Evolutionary conservation across 2,113 vertebrate species (phyloP), one percentile per base, ranked within the genome.

Genomic region (Acanthochromis polyacanthus): DNA sequence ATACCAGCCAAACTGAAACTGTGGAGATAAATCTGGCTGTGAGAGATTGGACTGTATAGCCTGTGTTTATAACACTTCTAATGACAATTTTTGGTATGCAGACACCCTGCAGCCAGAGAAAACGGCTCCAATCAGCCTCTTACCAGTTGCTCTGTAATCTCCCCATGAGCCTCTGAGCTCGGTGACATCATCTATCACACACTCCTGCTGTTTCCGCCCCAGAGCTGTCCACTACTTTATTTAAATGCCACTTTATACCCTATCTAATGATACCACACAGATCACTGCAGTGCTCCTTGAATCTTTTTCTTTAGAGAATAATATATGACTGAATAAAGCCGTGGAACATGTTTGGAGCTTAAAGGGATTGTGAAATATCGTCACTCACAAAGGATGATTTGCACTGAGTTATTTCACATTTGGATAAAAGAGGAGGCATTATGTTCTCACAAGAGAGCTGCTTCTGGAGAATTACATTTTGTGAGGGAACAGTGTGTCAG

Each of bases 151-250:
- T 73, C 45, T 82, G 38, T 59, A 82, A 83, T 73, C 53, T 71
- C 63, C 61, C n/a, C 32, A 0, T 68, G 66, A 83, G 45, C 70
- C 70, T 58, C 61, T 36, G 43, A 43, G 58, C 52, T 78, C 57
- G 43, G 5, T 73, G 69, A 74, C 72, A 64, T 82, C 70, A 86
- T 75, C 81, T 48, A 55, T 59, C 52, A 70, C 52, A 61, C 50
- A 32, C 9, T 84, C 69, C 53, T 30, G 38, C 58, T 84, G 65
- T 81, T 86, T 74, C 64, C 4, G 25, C 59, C 63, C 17, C 23
- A 2, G 59, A 78, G 62, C 67, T 58, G 56, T n/a, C 30, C 43
- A 14, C 17, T 23, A 10, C 23, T 83, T 73, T 9, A 57, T 65
- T 74, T 55, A 67, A 81, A 73, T 63, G 60, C 48, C 63, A 66